A percentile compares a stretch with the other conserved stretches of the same genome.
phyloP scores from a whole-genome alignment of 53 echinoderm and acorn worm genomes.

The Temnopleurus reevesii region DNA sequence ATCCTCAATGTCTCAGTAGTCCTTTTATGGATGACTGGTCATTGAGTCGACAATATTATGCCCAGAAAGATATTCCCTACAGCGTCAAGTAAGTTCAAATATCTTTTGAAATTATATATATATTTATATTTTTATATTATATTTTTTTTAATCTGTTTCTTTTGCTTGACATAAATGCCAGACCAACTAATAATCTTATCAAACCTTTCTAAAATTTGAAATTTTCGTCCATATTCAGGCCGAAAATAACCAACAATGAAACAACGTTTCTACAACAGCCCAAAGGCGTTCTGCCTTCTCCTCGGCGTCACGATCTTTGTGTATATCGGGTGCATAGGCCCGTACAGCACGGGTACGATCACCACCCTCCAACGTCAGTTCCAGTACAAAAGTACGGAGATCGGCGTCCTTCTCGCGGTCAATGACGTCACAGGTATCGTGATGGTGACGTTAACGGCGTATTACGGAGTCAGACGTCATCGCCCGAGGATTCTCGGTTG shows the following conservation, averaged over 20 bases:
- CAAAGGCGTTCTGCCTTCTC: neutral
- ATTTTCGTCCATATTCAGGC: no score
- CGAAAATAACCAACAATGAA: neutral
- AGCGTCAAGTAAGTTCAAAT: no score
- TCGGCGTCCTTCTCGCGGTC: conserved; percentile 24
- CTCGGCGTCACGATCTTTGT: neutral
- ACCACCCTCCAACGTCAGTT: conserved; percentile 30
- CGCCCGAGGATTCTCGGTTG: conserved; percentile 67
- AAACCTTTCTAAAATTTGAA: no score
- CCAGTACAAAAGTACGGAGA: conserved; percentile 21
- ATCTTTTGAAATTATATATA: no score
- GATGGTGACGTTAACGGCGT: neutral
- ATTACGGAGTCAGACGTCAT: conserved; percentile 30
- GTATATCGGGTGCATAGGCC: neutral
- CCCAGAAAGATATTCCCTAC: no score
- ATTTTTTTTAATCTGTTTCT: no score
- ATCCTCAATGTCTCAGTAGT: no score
- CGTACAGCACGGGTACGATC: conserved; percentile 4
- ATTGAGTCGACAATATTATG: no score
- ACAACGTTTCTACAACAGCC: neutral
- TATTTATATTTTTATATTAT: no score
- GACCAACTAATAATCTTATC: no score
- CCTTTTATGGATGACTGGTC: no score
- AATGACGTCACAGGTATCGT: conserved; percentile 28
- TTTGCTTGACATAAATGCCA: no score